Evolutionary conservation across 2,797 vertebrate species (phyloP), one percentile per base, ranked within the genome.

Genomic region (Oophaga sylvatica): DNA sequence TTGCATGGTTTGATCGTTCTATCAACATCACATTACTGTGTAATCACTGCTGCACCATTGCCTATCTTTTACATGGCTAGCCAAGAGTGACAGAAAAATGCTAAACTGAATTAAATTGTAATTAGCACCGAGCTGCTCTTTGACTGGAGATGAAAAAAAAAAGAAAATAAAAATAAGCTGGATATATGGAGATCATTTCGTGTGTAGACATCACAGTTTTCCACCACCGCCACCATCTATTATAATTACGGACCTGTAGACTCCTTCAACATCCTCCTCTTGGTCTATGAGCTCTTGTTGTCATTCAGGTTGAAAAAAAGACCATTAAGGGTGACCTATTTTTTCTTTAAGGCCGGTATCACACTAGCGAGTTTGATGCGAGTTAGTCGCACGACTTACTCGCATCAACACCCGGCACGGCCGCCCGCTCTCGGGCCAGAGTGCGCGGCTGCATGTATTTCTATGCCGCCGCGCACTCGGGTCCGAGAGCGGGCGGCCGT

Each of bases 81-180:
- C 62, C 81, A 83, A 56, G 71, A 83, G 80, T 89, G 84, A 82
- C 84, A 63, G 73, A 26, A 62, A 82, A 79, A 87, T 71, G 71
- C 56, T 53, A 83, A 59, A 71, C 53, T 81, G 81, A 83, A 89
- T 89, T 86, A 86, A 86, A 82, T 53, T 82, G 88, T 86, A 89
- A 89, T 89, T 86, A 88, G 83, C 35, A 71, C 59, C n/a, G 77
- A 85, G 83, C 65, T 85, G 83, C 87, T 85, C 83, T 88, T 77
- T 88, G 78, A 85, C 76, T 56, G 80, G 81, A 31, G 70, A 65
- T 48, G 70, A 65, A 59, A 29, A 35, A 67, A 80, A 68, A 85
- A 60, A 86, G 35, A 67, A 57, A 67, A 67, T 67, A 67, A 77
- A 56, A 56, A 77, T 53, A 77, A 77, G n/a, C 75, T 77, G 83